Percentiles rank a stretch among this genome's conserved stretches.
phyloP scores from a whole-genome alignment of 37 sponge, comb jelly and placozoan genomes.

The Eunapius fragilis region DNA sequence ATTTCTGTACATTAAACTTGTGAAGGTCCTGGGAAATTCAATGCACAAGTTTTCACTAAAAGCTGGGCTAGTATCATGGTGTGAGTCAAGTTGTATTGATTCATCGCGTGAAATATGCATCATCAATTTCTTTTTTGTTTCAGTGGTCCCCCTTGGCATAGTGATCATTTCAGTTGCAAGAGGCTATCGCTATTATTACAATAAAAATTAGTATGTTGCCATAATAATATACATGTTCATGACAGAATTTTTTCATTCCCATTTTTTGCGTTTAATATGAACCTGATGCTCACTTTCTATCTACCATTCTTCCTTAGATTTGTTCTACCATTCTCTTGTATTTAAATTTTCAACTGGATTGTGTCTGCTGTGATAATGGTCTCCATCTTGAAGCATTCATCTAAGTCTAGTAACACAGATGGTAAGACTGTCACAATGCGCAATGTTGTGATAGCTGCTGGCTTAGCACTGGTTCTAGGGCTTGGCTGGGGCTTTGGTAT shows the following conservation, averaged over 20 bases:
- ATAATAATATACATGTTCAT: too few relatives aligned
- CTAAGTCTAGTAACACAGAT: neutral
- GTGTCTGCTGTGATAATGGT: slow-evolving; percentile 41
- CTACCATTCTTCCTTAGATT: slow-evolving; percentile 63
- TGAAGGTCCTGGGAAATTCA: slow-evolving; percentile 1
- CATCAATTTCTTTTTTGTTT: neutral
- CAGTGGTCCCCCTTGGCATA: slow-evolving; percentile 44
- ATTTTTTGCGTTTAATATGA: too few relatives aligned
- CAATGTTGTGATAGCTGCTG: slow-evolving; percentile 3
- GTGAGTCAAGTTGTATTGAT: too few relatives aligned
- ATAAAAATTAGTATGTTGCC: neutral
- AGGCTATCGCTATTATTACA: slow-evolving; percentile 27
- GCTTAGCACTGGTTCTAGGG: slow-evolving; percentile 27
- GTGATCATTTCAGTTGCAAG: slow-evolving; percentile 32
- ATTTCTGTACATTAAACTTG: slow-evolving; percentile 26
- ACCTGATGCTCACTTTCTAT: neutral
- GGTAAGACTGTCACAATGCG: neutral
- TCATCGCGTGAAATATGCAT: too few relatives aligned
- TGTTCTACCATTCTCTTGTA: slow-evolving; percentile 41
- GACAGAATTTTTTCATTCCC: too few relatives aligned
- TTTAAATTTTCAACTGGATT: slow-evolving; percentile 70
- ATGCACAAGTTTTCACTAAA: neutral
- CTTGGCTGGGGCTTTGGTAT: slow-evolving; percentile 52
- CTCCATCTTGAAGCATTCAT: slow-evolving; percentile 8
- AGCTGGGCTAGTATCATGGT: slow-evolving; percentile 2